Conservation (phyloP, 2,888 invertebrate genomes). For the Melieria picta region DNA sequence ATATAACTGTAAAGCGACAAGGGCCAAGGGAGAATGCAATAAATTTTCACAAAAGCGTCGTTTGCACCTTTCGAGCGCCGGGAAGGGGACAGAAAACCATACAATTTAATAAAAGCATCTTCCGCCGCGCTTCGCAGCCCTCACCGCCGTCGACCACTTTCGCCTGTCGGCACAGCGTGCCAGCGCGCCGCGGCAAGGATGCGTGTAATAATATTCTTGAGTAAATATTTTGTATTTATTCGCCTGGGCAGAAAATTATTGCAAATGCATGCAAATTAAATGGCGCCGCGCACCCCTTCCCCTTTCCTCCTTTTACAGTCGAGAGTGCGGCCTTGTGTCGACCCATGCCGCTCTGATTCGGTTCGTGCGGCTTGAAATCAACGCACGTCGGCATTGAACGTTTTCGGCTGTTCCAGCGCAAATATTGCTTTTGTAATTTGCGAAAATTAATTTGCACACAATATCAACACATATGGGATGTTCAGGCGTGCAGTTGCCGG, state of each 20-base stretch:
- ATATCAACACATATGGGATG: too few relatives aligned
- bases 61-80: constrained; percentile 36
- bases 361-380: too few relatives aligned
- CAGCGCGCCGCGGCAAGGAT: not conserved
- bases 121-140: constrained; percentile 37
- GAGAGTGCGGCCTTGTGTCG: too few relatives aligned
- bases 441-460: too few relatives aligned
- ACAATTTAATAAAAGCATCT: constrained; percentile 61
- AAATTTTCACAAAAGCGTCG: constrained; percentile 45
- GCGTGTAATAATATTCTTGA: constrained; percentile 47
- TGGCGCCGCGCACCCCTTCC: too few relatives aligned
- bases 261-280: constrained; percentile 63
- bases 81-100: constrained; percentile 36
- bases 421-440: too few relatives aligned
- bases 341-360: too few relatives aligned
- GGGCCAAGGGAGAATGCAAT: constrained; percentile 44
- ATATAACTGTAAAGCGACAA: too few relatives aligned
- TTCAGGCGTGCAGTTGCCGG: too few relatives aligned
- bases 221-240: constrained; percentile 54
- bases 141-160: not conserved
- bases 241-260: constrained; percentile 55
- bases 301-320: too few relatives aligned
- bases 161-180: not conserved
- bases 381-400: too few relatives aligned
- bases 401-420: too few relatives aligned